Conservation (phyloP, 1,140 invertebrate species). For the Latrodectus geometricus region DNA sequence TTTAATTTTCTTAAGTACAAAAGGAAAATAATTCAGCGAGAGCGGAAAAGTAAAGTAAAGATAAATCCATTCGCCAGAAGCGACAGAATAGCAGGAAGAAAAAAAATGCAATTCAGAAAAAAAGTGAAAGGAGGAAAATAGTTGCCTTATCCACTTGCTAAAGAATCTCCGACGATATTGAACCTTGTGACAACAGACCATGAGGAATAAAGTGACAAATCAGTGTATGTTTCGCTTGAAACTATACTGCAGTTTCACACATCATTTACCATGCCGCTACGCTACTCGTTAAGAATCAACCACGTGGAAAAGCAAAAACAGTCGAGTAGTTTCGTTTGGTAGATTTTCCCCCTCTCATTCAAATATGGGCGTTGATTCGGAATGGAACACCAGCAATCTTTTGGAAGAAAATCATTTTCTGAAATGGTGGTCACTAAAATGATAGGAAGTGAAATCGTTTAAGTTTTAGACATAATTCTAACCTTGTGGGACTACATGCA, state of each 20-base stretch:
- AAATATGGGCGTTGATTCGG: not conserved
- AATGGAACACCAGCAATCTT: not conserved
- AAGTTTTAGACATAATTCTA: too few relatives aligned
- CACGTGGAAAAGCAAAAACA: constrained; percentile 37
- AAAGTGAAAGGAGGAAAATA: not conserved
- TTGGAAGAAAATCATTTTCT: too few relatives aligned
- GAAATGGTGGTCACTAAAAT: too few relatives aligned
- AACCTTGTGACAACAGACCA: not conserved
- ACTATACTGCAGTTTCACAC: constrained; percentile 19
- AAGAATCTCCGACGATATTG: not conserved
- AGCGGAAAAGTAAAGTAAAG: too few relatives aligned
- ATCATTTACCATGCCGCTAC: constrained; percentile 42
- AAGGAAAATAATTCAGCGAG: too few relatives aligned
- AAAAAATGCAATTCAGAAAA: not conserved
- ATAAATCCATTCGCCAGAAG: too few relatives aligned
- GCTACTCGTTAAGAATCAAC: constrained; percentile 19
- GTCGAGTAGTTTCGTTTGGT: constrained; percentile 1
- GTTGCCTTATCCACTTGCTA: not conserved
- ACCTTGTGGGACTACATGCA: too few relatives aligned
- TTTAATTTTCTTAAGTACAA: too few relatives aligned
- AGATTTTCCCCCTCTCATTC: not conserved
- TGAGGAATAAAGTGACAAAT: not conserved
- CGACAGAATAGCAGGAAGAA: not conserved
- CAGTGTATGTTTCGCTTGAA: constrained; percentile 35
- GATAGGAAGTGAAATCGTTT: too few relatives aligned